phyloP scores from a whole-genome alignment of 2,797 vertebrate genomes.

The Artibeus lituratus region DNA sequence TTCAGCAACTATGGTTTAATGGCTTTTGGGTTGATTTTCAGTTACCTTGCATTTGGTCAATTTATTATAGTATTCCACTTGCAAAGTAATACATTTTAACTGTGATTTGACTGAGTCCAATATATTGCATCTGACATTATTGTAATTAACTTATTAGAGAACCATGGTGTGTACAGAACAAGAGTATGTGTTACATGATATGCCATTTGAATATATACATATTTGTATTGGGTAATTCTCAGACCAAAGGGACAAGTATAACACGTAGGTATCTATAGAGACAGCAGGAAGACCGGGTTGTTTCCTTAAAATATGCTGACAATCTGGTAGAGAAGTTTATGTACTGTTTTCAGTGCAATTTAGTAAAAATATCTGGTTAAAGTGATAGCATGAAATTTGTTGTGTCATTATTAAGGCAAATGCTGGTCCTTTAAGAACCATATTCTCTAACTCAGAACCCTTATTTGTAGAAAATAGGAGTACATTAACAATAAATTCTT shows the following conservation, averaged over 20 bases:
- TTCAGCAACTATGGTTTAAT: neutral
- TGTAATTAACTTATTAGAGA: neutral
- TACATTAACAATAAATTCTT: neutral
- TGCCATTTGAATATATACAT: neutral
- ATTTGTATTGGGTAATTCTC: neutral
- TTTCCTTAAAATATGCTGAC: neutral
- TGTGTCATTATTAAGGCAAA: neutral
- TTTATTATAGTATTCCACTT: neutral
- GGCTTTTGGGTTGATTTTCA: neutral
- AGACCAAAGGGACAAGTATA: neutral
- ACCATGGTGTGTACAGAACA: neutral
- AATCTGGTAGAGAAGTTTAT: neutral
- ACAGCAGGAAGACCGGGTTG: neutral
- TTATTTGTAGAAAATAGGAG: neutral
- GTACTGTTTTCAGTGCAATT: neutral
- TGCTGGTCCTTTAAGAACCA: neutral
- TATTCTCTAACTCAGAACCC: neutral
- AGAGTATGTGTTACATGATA: neutral
- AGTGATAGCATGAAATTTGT: neutral
- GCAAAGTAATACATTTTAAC: neutral
- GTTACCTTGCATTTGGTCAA: neutral
- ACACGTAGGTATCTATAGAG: neutral
- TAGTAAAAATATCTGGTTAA: neutral
- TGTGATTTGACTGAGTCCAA: neutral
- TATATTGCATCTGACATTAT: neutral